Evolutionary conservation across 1,140 invertebrate genomes (phyloP).

Genomic region (Littorina saxatilis): DNA sequence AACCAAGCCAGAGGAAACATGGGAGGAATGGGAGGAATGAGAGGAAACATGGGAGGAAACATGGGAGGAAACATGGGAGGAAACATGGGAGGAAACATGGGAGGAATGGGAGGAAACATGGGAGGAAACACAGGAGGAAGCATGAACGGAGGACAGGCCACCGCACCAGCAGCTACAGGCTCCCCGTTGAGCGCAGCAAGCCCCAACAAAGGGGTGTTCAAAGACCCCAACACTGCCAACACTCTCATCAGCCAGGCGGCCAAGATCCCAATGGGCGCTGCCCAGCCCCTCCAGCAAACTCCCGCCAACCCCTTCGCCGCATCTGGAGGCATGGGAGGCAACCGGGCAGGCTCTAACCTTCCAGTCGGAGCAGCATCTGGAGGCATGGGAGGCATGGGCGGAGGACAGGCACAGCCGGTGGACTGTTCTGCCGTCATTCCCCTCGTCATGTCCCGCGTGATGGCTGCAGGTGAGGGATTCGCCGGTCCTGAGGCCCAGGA

Average conservation of each 20-base stretch:
- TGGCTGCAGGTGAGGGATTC: slow-evolving; percentile 5
- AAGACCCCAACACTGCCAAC: neutral
- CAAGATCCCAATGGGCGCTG: neutral
- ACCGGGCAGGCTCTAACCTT: neutral
- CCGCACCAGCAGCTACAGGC: neutral
- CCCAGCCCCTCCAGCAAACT: neutral
- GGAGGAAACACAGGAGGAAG: neutral
- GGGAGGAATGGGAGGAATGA: neutral
- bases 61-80: no score
- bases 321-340: neutral
- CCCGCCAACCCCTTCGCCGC: neutral
- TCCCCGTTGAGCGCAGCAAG: no score
- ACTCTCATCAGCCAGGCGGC: slow-evolving; percentile 7
- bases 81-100: no score
- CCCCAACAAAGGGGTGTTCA: neutral
- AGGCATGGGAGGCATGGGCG: neutral
- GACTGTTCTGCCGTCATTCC: neutral
- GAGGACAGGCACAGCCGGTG: neutral
- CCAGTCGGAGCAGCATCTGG: neutral
- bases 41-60: no score
- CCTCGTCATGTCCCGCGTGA: neutral
- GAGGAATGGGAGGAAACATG: neutral
- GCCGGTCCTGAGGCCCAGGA: neutral
- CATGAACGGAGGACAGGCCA: neutral
- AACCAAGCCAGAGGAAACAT: neutral